A percentile compares a stretch with the other conserved stretches of the same genome.
Evolutionary conservation across 1,140 invertebrate genomes (phyloP).

Genomic region (Drosophila pallidifrons): DNA sequence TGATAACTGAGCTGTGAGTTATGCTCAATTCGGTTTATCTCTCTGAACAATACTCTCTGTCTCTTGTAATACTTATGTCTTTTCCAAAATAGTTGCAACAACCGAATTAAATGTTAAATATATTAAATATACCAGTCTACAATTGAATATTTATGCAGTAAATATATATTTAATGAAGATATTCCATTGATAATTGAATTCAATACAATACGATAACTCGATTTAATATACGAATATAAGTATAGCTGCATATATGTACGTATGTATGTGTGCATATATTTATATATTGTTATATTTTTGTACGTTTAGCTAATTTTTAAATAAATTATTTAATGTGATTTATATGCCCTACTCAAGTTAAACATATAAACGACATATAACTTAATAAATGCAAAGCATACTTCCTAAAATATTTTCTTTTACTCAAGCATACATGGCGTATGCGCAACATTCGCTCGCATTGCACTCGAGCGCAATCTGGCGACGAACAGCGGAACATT

Average conservation of each 20-base stretch:
- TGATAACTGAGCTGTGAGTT: constrained; percentile 19
- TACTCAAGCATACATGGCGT: constrained; percentile 1
- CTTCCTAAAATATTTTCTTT: constrained; percentile 8
- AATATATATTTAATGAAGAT: constrained; percentile 29
- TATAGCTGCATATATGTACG: constrained; percentile 51
- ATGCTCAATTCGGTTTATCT: constrained; percentile 32
- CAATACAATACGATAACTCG: constrained; percentile 49
- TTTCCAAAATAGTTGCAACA: constrained; percentile 32
- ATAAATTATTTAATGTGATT: constrained; percentile 82
- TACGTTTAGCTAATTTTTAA: constrained; percentile 83
- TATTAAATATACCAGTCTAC: constrained; percentile 56
- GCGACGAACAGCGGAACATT: constrained; percentile 9
- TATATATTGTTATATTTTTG: constrained; percentile 81
- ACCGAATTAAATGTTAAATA: constrained; percentile 24
- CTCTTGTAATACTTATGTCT: constrained; percentile 12
- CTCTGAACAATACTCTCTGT: constrained; percentile 15
- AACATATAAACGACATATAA: constrained; percentile 66
- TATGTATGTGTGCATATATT: constrained; percentile 32
- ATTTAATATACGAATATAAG: constrained; percentile 64
- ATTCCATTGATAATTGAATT: constrained; percentile 45
- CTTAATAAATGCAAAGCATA: constrained; percentile 53
- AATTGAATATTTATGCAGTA: constrained; percentile 6
- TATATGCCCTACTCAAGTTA: constrained; percentile 76
- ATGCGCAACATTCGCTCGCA: constrained; percentile 11
- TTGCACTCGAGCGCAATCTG: constrained; percentile 29